phyloP scores from a whole-genome alignment of 2,888 invertebrate species.

The Pyrochroa serraticornis region DNA sequence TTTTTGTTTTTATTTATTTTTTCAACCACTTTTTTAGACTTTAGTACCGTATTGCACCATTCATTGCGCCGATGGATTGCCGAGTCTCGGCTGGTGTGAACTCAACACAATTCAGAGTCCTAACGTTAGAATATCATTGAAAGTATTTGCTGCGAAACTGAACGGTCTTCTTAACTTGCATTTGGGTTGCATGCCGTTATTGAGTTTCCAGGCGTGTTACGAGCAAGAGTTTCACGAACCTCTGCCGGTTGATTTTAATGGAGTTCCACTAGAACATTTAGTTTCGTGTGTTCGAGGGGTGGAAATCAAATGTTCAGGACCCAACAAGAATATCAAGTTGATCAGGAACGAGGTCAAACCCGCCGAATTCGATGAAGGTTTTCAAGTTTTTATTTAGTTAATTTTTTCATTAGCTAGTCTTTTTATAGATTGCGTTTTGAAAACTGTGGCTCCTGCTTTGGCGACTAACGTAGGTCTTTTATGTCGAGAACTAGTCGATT shows the following conservation, averaged over 20 bases:
- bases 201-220: constrained; percentile 84
- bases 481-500: constrained; percentile 85
- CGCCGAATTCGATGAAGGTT: constrained; percentile 40
- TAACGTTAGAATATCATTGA: constrained; percentile 70
- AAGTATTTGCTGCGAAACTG: constrained; percentile 68
- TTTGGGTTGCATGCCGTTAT: constrained; percentile 76
- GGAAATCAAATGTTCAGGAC: constrained; percentile 55
- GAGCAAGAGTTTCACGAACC: constrained; percentile 71
- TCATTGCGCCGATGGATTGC: constrained; percentile 66
- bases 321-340: constrained; percentile 52
- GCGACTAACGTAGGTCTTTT: constrained; percentile 79
- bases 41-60: constrained; percentile 67
- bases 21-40: constrained; percentile 36
- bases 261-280: constrained; percentile 89
- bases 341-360: constrained; percentile 44
- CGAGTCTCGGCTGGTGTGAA: constrained; percentile 74
- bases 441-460: constrained; percentile 69
- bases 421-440: constrained; percentile 48
- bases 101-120: constrained; percentile 67
- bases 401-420: too few relatives aligned
- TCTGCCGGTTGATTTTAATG: constrained; percentile 68
- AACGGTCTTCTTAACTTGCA: constrained; percentile 74
- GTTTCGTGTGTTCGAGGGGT: constrained; percentile 83
- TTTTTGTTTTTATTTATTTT: constrained; percentile 5
- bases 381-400: too few relatives aligned